Evolutionary conservation across 2,888 invertebrate species (phyloP), one percentile per base, ranked within the genome.

Genomic region (Meghimatium bilineatum): DNA sequence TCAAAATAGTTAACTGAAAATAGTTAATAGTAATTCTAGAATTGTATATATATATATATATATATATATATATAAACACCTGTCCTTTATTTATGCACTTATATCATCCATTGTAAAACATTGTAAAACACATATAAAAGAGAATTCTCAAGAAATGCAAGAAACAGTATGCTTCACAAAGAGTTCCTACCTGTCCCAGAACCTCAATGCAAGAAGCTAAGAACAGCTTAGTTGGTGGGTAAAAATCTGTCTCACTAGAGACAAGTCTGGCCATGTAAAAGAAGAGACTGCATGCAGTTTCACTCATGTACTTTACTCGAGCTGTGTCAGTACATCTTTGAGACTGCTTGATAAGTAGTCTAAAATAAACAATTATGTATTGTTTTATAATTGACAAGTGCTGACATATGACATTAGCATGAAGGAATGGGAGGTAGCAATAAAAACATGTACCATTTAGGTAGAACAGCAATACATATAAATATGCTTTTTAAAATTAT

Each of bases 191-290:
- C 90, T 95, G 95, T 63, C 96, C 97, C 36, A 97, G 94, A 87
- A 95, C 95, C 88, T 96, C 96, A 69, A 97, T 93, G 87, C 96
- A 95, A 69, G 95, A 95, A 0, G 95, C 94, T 88, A 96, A 95
- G 79, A 96, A 94, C 88, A 96, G 96, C 90, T 96, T 95, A 0
- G 96, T 95, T 0, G 96, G 96, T 36, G 96, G 95, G 93, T 96
- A 97, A 80, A 95, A 94, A 86, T 95, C 94, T 20, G 95, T 95
- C 88, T 96, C 96, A 87, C 96, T 96, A 71, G 95, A 95, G 85
- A 96, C 95, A 88, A 95, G 94, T 23, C 95, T 94, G 3, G 96
- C 94, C 84, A 97, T 92, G 86, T 95, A 94, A 92, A 96, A 96
- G 93, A 96, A 96, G 52, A 96, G 92, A 1, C 87, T 87, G 81